Conservation (phyloP, 2,113 vertebrate genomes). For the Hippocampus barbouri region DNA sequence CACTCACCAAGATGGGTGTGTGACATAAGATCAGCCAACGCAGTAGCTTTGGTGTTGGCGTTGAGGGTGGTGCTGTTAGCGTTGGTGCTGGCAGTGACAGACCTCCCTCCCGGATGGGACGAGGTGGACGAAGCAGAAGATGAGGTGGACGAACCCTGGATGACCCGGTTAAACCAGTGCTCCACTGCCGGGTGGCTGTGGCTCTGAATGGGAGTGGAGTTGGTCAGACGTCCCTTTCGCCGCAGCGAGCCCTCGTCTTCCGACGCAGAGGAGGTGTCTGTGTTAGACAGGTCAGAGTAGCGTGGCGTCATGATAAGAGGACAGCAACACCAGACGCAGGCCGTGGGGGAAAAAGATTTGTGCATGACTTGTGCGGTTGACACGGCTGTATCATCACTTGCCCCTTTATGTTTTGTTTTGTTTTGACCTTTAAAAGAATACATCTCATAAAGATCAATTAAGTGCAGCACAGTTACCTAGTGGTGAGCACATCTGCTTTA, state of each 20-base stretch:
- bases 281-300: constrained; percentile 52
- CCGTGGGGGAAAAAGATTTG: not conserved
- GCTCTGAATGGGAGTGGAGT: constrained; percentile 82
- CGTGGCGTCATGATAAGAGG: not conserved
- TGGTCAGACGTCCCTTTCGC: constrained; percentile 82
- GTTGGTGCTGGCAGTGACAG: constrained; percentile 60
- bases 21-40: constrained; percentile 85
- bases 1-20: constrained; percentile 92
- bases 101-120: constrained; percentile 91
- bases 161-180: constrained; percentile 91
- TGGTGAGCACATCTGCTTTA: no score
- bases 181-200: constrained; percentile 79
- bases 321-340: not conserved
- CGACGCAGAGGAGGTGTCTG: constrained; percentile 97
- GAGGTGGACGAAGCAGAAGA: constrained; percentile 97
- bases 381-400: no score
- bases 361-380: not conserved
- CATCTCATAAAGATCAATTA: no score
- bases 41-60: constrained; percentile 77
- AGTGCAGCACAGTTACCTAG: no score
- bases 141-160: constrained; percentile 97
- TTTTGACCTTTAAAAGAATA: no score
- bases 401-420: no score
- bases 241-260: constrained; percentile 96
- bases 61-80: constrained; percentile 70